A percentile compares a stretch with the other conserved stretches of the same genome.
Conservation (phyloP, 2,113 vertebrate species). For the Psittacus erithacus region DNA sequence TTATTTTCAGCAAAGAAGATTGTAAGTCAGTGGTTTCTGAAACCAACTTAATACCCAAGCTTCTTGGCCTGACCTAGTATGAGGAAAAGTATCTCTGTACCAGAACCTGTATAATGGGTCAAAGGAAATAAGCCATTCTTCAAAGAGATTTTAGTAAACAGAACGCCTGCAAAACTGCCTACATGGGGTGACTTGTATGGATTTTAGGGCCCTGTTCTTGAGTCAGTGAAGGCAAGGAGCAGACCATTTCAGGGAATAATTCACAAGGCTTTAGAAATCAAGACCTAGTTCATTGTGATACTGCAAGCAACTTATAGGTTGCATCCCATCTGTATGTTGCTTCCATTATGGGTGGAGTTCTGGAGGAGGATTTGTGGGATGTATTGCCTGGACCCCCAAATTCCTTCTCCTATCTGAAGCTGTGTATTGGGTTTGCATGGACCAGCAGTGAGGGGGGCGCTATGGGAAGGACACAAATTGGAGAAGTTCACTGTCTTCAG, state of each 20-base stretch:
- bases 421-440: background rate
- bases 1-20: background rate
- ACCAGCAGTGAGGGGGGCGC: background rate
- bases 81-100: background rate
- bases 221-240: background rate
- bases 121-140: background rate
- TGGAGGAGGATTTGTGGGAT: background rate
- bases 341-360: background rate
- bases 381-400: background rate
- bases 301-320: background rate
- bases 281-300: background rate
- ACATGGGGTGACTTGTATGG: background rate
- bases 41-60: background rate
- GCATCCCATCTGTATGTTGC: accelerated
- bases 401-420: background rate
- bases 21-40: background rate
- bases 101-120: background rate
- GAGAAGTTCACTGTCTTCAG: background rate
- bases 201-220: background rate
- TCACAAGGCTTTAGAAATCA: background rate
- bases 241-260: background rate
- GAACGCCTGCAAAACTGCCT: background rate
- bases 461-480: background rate
- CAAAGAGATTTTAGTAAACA: background rate
- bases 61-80: background rate